Evolutionary conservation across 2,888 invertebrate genomes (phyloP).

Genomic region (Adineta ricciae): DNA sequence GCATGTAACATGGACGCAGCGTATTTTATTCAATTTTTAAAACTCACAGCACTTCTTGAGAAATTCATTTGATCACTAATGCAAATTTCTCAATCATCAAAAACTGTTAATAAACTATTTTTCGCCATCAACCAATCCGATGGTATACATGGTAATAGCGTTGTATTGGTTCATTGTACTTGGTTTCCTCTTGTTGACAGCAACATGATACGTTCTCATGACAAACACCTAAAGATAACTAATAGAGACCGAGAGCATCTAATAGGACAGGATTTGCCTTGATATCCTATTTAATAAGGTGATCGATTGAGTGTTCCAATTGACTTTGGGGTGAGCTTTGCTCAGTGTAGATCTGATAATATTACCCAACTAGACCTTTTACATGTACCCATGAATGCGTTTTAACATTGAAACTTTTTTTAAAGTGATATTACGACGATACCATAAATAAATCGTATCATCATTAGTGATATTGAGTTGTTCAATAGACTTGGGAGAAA

Average conservation of each 20-base stretch:
- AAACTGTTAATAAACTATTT: not conserved
- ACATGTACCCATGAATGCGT: not conserved
- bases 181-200: not conserved
- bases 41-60: too few species aligned
- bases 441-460: conserved; percentile 1
- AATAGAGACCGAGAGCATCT: conserved; percentile 52
- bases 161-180: not conserved
- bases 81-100: not conserved
- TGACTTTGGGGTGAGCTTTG: not conserved
- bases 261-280: not conserved
- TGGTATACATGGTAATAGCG: too few species aligned
- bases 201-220: not conserved
- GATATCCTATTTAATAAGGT: not conserved
- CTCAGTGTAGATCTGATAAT: not conserved
- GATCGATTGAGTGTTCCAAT: not conserved
- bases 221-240: conserved; percentile 52
- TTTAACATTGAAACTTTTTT: not conserved
- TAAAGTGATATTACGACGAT: not conserved
- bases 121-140: not conserved
- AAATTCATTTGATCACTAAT: too few species aligned
- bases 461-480: not conserved
- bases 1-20: too few species aligned
- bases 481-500: not conserved
- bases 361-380: not conserved
- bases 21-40: too few species aligned